Base-by-base conservation (phyloP, 2,113 vertebrate genomes). In the Podocnemis expansa region DNA sequence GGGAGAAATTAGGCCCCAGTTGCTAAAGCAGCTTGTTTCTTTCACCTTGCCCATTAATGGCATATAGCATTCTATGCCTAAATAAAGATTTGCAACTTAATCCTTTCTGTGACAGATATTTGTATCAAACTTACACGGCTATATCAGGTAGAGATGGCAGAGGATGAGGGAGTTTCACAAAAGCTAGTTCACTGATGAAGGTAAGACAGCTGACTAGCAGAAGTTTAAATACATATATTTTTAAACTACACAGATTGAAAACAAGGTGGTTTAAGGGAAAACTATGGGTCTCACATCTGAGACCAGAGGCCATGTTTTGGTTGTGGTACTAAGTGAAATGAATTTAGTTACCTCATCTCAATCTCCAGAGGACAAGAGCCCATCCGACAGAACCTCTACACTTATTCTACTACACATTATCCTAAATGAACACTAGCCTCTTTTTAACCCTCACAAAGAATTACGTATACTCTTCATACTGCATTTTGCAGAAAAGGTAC, bases 1-100 rank as follows among this genome's bases (percentile, higher is more conserved):
- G 43, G 12, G 95, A 58, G 92, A 96, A 87, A 94, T 91, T 93
- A 93, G 97, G 10, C 80, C 92, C 88, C 91, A 51, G 89, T 83
- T 94, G 60, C 93, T 94, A 80, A 88, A 89, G 85, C 31, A 91
- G 87, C 88, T 91, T 94, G 88, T 87, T 78, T 51, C 51, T 14
- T 51, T 78, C 85, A 56, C 87, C 92, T 76, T 94, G 70, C 38
- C 75, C 79, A 70, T 54, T 86, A 84, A 81, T 88, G 89, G 76
- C 89, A 78, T 91, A 85, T 84, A 80, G 80, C 70, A 89, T 90
- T 25, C 51, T 84, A 43, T 90, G 80, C 83, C 93, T 94, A 90
- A 94, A 54, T 93, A 96, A 96, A 84, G 54, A 60, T 55, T 93
- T 94, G 11, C 67, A 94, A 94, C 24, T 75, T 84, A 94, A 94